Evolutionary conservation across 2,113 vertebrate species (phyloP), one percentile per base, ranked within the genome.

Genomic region (Glaucomys volans): DNA sequence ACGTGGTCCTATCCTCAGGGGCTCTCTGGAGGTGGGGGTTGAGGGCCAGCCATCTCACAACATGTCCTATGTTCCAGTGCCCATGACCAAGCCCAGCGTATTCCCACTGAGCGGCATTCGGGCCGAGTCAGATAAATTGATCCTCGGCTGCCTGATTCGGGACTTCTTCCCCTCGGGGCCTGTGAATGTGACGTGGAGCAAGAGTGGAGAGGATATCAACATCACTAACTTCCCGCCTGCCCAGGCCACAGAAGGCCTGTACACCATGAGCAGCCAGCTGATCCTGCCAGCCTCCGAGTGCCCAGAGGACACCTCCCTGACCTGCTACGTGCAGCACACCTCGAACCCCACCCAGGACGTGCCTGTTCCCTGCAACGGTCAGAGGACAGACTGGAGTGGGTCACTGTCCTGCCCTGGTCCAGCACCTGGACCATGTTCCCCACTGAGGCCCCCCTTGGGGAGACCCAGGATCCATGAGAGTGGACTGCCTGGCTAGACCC

Each of bases 251-350:
- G 10, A 0, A 0, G 22, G 3, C 11, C 72, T 5, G 1, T 98
- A 97, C 67, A 85, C 54, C 91, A 90, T 76, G 54, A 86, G 5
- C 95, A 98, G 97, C 94, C 92, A 71, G 42, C 37, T 98, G 75
- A 76, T 1, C 14, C 4, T 97, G 26, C 57, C 92, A 0, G 59
- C 66, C 0, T 0, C 0, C 0, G 1, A 96, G 77, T 98, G 96
- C 85, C 47, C 4, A 0, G 0, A 0, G 0, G 0, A 0, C 0
- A 0, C 0, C 0, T 7, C 0, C 0, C 0, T 79, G 30, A 4
- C 8, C 0, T 98, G 97, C 76, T 62, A 13, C 0, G 93, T 97
- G 26, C 0, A 91, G 2, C 86, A 94, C 8, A 1, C 18, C 14
- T 24, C 80, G 0, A 1, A 0, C 17, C 0, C 3, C 3, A 12